These are phyloP conservation scores for Pipistrellus pygmaeus DNA, from an alignment of 2,797 vertebrate genomes.

Conservation along the genomic window DNA sequence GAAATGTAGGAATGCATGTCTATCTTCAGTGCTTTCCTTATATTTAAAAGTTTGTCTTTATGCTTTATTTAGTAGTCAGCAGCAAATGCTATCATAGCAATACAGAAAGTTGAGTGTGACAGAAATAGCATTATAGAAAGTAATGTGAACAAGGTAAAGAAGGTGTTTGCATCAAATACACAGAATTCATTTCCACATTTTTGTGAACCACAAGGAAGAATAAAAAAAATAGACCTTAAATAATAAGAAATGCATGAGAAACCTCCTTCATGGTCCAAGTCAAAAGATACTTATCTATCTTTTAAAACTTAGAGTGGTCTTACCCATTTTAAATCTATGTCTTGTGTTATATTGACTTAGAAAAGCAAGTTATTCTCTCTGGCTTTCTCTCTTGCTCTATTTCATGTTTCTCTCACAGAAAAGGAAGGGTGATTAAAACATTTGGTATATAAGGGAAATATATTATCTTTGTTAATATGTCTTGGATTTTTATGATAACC, in stretches of 20 bases:
- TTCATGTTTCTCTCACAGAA: slow-evolving; percentile 15
- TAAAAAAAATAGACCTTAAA: slow-evolving; percentile 10
- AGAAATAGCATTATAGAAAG: neutral
- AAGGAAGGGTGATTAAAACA: slow-evolving; percentile 38
- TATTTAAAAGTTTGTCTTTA: neutral
- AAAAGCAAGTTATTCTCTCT: neutral
- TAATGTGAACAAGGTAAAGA: slow-evolving; percentile 7
- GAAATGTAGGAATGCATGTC: neutral
- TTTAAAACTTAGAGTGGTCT: neutral
- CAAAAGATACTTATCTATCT: neutral
- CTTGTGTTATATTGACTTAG: neutral
- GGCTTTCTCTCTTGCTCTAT: neutral
- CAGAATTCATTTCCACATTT: neutral
- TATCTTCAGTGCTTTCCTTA: slow-evolving; percentile 6
- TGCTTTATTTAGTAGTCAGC: slow-evolving; percentile 4
- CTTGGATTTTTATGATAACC: slow-evolving; percentile 38
- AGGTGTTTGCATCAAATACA: neutral
- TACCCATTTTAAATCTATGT: neutral
- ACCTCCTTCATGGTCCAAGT: neutral
- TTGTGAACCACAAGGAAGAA: neutral
- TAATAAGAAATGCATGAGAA: neutral
- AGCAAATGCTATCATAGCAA: neutral
- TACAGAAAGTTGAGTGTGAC: neutral
- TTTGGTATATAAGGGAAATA: neutral
- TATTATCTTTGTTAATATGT: neutral